phyloP scores from a whole-genome alignment of 2,113 vertebrate species.

The Calyptommatus sinebrachiatus region DNA sequence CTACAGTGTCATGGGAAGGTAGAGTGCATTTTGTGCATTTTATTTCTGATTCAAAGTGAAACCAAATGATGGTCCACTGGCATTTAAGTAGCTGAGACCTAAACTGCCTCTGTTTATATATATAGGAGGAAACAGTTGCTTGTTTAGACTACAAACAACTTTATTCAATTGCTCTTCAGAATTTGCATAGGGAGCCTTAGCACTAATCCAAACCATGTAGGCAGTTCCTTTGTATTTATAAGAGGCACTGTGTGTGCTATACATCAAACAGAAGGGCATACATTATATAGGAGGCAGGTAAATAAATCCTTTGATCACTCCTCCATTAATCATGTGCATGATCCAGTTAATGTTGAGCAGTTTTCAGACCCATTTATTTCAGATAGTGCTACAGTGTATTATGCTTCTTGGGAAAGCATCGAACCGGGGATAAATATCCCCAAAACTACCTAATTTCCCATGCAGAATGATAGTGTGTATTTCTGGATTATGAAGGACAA shows the following conservation, averaged over 20 bases:
- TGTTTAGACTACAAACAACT: slow-evolving; percentile 17
- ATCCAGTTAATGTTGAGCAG: slow-evolving; percentile 4
- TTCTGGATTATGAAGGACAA: not conserved
- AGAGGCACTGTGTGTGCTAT: not conserved
- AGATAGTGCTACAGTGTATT: not conserved
- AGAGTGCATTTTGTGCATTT: slow-evolving; percentile 10
- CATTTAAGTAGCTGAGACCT: slow-evolving; percentile 44
- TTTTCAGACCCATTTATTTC: not conserved
- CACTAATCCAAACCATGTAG: slow-evolving; percentile 26
- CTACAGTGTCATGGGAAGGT: slow-evolving; percentile 27
- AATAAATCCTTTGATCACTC: not conserved
- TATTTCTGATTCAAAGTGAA: slow-evolving; percentile 42
- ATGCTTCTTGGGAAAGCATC: slow-evolving; percentile 15
- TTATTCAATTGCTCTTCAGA: slow-evolving; percentile 6
- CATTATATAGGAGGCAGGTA: not conserved
- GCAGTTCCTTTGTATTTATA: slow-evolving; percentile 28
- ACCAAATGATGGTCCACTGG: slow-evolving; percentile 19
- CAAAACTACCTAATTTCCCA: not conserved
- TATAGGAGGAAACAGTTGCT: slow-evolving; percentile 17
- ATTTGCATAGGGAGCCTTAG: slow-evolving; percentile 37
- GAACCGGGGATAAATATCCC: slow-evolving; percentile 34
- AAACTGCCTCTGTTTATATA: slow-evolving; percentile 37
- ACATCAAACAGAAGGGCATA: not conserved
- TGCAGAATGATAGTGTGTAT: not conserved
- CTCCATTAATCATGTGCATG: not conserved